phyloP scores from a whole-genome alignment of 2,888 invertebrate species.

The Agrochola macilenta region DNA sequence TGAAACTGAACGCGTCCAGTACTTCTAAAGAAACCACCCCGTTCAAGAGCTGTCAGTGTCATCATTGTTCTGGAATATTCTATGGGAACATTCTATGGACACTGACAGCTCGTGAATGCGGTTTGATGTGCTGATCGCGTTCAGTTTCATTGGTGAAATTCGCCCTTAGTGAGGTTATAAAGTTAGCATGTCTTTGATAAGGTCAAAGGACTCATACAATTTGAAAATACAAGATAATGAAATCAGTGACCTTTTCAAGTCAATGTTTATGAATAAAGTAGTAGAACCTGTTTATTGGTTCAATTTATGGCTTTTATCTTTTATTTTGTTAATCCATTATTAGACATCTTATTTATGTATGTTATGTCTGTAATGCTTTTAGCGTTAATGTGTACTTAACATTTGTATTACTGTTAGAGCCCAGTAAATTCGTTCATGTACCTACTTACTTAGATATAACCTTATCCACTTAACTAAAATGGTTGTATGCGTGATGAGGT shows the following conservation, averaged over 20 bases:
- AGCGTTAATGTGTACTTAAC: conserved; percentile 17
- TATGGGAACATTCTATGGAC: too few relatives aligned
- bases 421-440: conserved; percentile 6
- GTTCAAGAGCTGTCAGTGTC: background rate
- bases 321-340: conserved; percentile 25
- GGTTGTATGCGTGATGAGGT: background rate
- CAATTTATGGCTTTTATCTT: conserved; percentile 15
- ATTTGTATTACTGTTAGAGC: conserved; percentile 20
- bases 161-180: background rate
- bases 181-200: conserved; percentile 17
- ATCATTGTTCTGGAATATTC: too few relatives aligned
- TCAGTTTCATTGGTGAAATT: background rate
- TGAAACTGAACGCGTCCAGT: too few relatives aligned
- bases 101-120: too few relatives aligned
- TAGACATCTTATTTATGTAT: conserved; percentile 9
- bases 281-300: conserved; percentile 19
- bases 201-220: conserved; percentile 22
- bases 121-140: too few relatives aligned
- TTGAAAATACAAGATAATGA: conserved; percentile 5
- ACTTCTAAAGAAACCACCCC: background rate
- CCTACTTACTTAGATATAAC: background rate
- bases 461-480: conserved; percentile 6
- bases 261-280: conserved; percentile 30
- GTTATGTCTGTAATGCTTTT: conserved; percentile 4
- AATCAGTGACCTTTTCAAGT: conserved; percentile 34